Conservation (phyloP, 92 coral and sea anemone genomes). For the Zoanthus sansibaricus region DNA sequence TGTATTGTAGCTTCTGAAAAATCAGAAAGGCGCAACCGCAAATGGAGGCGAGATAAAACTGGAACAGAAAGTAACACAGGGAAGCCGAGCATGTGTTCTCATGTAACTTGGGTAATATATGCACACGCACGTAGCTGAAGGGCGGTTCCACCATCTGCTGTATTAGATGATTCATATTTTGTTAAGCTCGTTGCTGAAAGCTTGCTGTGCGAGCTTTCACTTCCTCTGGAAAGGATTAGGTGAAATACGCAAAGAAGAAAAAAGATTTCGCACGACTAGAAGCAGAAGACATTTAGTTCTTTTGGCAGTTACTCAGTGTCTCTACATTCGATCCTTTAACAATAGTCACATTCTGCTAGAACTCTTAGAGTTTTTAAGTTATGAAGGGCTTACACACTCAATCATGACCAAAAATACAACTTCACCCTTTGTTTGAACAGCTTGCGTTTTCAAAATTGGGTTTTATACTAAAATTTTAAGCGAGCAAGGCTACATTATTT, state of each 20-base stretch:
- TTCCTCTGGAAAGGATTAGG: slow-evolving; percentile 44
- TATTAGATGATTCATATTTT: slow-evolving; percentile 39
- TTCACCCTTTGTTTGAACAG: neutral
- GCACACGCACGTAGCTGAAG: neutral
- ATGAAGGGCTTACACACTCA: neutral
- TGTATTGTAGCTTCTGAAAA: slow-evolving; percentile 77
- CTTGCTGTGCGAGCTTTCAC: slow-evolving; percentile 49
- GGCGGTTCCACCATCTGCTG: neutral
- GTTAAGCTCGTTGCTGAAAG: slow-evolving; percentile 14
- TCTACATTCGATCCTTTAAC: neutral
- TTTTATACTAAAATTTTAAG: neutral
- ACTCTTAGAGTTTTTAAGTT: neutral
- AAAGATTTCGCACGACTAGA: neutral
- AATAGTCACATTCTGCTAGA: neutral
- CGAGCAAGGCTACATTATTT: too few relatives aligned
- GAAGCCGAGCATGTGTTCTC: slow-evolving; percentile 96
- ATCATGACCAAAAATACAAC: neutral
- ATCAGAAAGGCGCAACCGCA: slow-evolving; percentile 83
- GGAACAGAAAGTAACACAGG: slow-evolving; percentile 79
- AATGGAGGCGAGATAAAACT: slow-evolving; percentile 90
- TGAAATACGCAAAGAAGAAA: neutral
- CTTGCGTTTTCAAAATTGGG: neutral
- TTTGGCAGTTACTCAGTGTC: neutral
- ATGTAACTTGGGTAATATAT: slow-evolving; percentile 68
- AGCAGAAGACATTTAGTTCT: neutral